These are phyloP conservation scores for Chauna torquata DNA, from an alignment of 2,113 vertebrate species.

Conservation along the genomic window DNA sequence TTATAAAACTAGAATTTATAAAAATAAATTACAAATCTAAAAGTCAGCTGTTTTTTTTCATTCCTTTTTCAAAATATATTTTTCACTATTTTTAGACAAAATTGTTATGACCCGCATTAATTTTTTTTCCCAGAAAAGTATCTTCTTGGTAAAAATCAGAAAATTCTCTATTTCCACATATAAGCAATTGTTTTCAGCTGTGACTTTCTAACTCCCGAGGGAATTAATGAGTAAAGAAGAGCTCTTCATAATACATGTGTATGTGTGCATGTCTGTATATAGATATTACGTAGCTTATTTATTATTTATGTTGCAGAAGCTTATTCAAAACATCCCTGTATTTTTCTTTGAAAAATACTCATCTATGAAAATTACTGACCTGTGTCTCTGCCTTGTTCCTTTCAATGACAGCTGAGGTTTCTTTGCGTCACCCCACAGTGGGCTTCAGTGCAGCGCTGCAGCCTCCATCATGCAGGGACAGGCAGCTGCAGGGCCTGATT, in stretches of 20 bases:
- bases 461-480: not conserved
- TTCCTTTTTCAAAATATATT: not conserved
- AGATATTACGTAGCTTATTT: not conserved
- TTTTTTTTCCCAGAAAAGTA: not conserved
- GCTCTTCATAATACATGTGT: not conserved
- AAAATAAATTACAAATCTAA: not conserved
- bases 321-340: not conserved
- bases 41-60: not conserved
- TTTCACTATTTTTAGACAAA: not conserved
- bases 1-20: not conserved
- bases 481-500: not conserved
- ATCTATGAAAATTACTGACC: not conserved
- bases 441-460: not conserved
- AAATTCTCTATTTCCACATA: not conserved
- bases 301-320: not conserved
- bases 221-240: slow-evolving; percentile 3
- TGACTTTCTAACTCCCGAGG: not conserved
- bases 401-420: not conserved
- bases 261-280: not conserved
- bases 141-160: not conserved
- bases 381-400: not conserved
- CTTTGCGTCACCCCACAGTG: not conserved
- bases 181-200: not conserved
- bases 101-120: not conserved
- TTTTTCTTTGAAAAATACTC: not conserved